Conservation (phyloP, 2,888 invertebrate species). For the Nudaria mundana region DNA sequence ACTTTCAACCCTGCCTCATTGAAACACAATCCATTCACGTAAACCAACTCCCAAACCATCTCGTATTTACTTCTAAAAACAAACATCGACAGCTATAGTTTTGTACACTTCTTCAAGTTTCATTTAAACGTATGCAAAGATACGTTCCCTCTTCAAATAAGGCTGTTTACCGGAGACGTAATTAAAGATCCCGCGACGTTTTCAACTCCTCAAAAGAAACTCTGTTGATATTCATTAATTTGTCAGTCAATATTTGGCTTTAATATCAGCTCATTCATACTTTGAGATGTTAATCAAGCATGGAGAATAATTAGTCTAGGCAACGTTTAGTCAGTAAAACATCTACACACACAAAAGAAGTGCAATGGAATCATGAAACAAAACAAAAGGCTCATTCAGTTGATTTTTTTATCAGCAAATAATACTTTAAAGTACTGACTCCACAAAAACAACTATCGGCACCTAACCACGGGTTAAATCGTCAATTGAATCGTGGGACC, state of each 20-base stretch:
- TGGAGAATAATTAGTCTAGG: too few relatives aligned
- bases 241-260: constrained; percentile 72
- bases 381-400: too few relatives aligned
- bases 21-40: constrained; percentile 24
- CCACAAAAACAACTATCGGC: too few relatives aligned
- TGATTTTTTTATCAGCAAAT: too few relatives aligned
- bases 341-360: too few relatives aligned
- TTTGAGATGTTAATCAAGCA: constrained; percentile 33
- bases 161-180: constrained; percentile 66
- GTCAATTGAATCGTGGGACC: too few relatives aligned
- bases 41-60: constrained; percentile 28
- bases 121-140: constrained; percentile 70
- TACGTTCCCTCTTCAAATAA: constrained; percentile 69
- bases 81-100: constrained; percentile 64
- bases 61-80: constrained; percentile 55
- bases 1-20: constrained; percentile 1
- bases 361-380: too few relatives aligned
- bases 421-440: too few relatives aligned
- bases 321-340: too few relatives aligned
- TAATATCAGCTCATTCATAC: constrained; percentile 61
- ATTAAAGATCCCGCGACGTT: constrained; percentile 68
- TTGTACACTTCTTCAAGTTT: constrained; percentile 71
- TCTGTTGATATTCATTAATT: constrained; percentile 75
- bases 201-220: constrained; percentile 68
- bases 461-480: too few relatives aligned